Conservation (phyloP, 2,888 invertebrate species). For the Syrphus vitripennis region DNA sequence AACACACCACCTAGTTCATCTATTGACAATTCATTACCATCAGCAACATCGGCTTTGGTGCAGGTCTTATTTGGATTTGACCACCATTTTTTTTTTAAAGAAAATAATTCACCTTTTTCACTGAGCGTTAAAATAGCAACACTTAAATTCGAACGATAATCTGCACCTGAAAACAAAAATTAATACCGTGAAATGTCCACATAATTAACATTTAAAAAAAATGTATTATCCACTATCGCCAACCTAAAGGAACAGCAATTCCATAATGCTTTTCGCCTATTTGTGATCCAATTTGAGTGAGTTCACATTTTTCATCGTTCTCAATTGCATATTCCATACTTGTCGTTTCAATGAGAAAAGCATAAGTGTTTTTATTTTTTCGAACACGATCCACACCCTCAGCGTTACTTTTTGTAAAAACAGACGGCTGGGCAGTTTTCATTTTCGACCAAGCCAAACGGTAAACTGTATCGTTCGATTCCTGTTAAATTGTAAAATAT, state of each 20-base stretch:
- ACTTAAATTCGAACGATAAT: constrained; percentile 90
- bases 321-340: constrained; percentile 94
- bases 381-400: constrained; percentile 93
- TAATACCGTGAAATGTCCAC: not conserved
- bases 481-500: constrained; percentile 81
- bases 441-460: constrained; percentile 95
- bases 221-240: too few relatives aligned
- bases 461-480: constrained; percentile 92
- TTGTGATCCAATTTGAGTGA: constrained; percentile 89
- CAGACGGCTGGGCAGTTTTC: constrained; percentile 90
- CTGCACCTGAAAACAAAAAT: constrained; percentile 84
- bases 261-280: constrained; percentile 97
- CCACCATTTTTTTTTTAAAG: constrained; percentile 97
- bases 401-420: constrained; percentile 89
- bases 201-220: not conserved
- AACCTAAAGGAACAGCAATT: constrained; percentile 95
- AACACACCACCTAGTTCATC: constrained; percentile 95
- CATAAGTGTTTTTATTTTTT: constrained; percentile 89
- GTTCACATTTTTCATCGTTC: constrained; percentile 86
- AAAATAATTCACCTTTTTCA: constrained; percentile 91
- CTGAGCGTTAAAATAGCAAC: constrained; percentile 94
- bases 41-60: constrained; percentile 72
- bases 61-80: constrained; percentile 84
- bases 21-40: constrained; percentile 80
- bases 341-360: constrained; percentile 98